phyloP scores from a whole-genome alignment of 1,140 invertebrate species.

The Aricia agestis region DNA sequence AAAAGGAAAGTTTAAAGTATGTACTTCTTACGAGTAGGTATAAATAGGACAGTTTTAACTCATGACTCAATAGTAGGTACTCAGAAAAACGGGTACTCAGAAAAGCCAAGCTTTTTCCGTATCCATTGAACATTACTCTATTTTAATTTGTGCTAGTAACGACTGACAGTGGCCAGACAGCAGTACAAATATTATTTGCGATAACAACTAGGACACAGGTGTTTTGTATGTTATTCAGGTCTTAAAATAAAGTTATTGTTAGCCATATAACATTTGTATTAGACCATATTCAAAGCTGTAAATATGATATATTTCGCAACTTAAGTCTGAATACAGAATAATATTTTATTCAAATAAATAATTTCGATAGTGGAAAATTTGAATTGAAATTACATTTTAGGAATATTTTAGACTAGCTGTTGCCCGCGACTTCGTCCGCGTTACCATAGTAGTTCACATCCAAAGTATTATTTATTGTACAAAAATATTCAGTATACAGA shows the following conservation, averaged over 20 bases:
- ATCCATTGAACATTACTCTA: not conserved
- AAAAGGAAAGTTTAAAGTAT: no score
- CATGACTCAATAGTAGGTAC: no score
- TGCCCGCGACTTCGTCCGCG: no score
- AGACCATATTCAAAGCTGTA: not conserved
- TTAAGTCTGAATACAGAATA: not conserved
- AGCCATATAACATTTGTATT: not conserved
- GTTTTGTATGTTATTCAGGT: not conserved
- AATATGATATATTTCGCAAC: not conserved
- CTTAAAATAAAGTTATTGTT: not conserved
- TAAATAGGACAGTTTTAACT: no score
- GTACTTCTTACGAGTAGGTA: no score
- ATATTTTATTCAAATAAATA: not conserved
- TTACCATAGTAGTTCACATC: no score
- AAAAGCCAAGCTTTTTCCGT: not conserved
- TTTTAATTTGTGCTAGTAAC: not conserved
- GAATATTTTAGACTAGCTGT: not conserved
- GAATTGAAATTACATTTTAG: not conserved
- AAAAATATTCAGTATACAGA: no score
- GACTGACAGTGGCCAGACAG: not conserved
- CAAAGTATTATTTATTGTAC: no score
- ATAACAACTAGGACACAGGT: constrained; percentile 10
- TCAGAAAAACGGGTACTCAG: no score
- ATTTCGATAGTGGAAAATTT: not conserved
- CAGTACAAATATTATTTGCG: not conserved